phyloP scores from a whole-genome alignment of 2,888 invertebrate genomes.

The Cantharis rufa region DNA sequence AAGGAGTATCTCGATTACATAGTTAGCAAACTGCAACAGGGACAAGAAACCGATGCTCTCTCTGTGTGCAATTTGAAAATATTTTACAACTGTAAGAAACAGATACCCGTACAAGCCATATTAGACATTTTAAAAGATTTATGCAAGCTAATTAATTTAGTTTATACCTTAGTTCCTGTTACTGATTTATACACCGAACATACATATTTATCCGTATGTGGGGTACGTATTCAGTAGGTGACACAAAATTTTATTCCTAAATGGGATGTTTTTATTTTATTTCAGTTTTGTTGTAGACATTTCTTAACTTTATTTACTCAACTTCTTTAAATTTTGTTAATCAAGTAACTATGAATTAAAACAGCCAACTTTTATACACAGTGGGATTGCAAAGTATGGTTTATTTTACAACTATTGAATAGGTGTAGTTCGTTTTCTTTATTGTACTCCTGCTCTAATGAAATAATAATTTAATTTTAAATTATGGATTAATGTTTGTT shows the following conservation, averaged over 20 bases:
- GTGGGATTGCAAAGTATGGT: neutral
- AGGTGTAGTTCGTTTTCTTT: too few relatives aligned
- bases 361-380: neutral
- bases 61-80: constrained; percentile 76
- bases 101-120: constrained; percentile 57
- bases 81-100: constrained; percentile 72
- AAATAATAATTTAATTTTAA: too few relatives aligned
- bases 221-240: constrained; percentile 70
- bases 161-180: constrained; percentile 78
- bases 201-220: constrained; percentile 83
- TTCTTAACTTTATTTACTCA: neutral
- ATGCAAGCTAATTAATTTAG: constrained; percentile 62
- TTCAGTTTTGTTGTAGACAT: neutral
- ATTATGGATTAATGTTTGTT: too few relatives aligned
- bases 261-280: neutral
- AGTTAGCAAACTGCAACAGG: constrained; percentile 58
- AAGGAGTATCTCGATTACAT: constrained; percentile 62
- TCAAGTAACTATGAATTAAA: neutral
- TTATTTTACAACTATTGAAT: too few relatives aligned
- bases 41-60: constrained; percentile 57
- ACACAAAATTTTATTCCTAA: neutral
- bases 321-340: neutral
- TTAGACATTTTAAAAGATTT: constrained; percentile 56
- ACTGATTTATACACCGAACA: constrained; percentile 78
- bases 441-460: too few relatives aligned